phyloP scores from a whole-genome alignment of 2,113 vertebrate genomes.

The Apeltes quadracus region DNA sequence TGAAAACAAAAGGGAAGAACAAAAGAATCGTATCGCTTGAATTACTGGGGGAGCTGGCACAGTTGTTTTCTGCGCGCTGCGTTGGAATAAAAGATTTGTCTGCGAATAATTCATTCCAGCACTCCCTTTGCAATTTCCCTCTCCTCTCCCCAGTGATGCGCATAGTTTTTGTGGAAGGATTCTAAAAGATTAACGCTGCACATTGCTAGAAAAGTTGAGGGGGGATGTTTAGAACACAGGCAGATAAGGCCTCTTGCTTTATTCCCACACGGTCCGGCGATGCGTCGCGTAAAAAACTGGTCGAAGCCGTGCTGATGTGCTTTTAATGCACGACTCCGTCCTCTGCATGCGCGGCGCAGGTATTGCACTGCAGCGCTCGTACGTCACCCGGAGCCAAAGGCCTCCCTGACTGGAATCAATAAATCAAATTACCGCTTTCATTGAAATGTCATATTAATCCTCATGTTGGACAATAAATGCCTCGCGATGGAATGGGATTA shows the following conservation, averaged over 20 bases:
- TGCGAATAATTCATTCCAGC: conserved; percentile 76
- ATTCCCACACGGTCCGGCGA: conserved; percentile 65
- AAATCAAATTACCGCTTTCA: conserved; percentile 36
- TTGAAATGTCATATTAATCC: conserved; percentile 30
- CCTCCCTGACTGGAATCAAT: conserved; percentile 40
- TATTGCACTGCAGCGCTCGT: conserved; percentile 37
- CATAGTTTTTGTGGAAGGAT: conserved; percentile 70
- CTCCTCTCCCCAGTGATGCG: conserved; percentile 67
- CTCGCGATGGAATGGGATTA: conserved; percentile 43
- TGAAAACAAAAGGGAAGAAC: conserved; percentile 76
- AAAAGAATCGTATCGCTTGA: conserved; percentile 77
- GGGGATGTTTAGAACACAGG: conserved; percentile 69
- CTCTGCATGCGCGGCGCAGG: conserved; percentile 57
- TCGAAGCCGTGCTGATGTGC: conserved; percentile 69
- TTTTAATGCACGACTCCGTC: conserved; percentile 67
- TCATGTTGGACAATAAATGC: not conserved
- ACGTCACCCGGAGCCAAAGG: conserved; percentile 38
- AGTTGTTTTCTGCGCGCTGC: conserved; percentile 73
- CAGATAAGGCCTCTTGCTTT: conserved; percentile 61
- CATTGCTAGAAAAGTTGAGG: conserved; percentile 76
- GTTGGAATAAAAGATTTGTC: conserved; percentile 77
- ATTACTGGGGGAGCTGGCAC: conserved; percentile 82
- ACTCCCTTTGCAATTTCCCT: conserved; percentile 71
- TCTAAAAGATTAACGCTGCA: conserved; percentile 76
- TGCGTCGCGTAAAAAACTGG: conserved; percentile 70